Evolutionary conservation across 2,113 vertebrate species (phyloP), one percentile per base, ranked within the genome.

Genomic region (Noturus placidus): DNA sequence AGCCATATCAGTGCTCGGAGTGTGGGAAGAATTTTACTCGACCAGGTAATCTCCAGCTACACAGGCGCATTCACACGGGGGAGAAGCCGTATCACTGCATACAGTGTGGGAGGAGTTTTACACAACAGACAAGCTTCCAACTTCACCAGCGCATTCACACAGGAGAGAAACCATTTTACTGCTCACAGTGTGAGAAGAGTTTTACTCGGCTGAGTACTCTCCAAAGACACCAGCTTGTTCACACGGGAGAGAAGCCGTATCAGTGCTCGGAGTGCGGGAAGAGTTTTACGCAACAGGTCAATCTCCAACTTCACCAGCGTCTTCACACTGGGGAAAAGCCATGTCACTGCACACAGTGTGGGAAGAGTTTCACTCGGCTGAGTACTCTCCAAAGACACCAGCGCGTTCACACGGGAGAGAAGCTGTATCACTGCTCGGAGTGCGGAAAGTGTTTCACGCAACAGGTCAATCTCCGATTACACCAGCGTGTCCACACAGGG

Each of bases 341-440:
- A 0, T 79, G 76, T 2, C 76, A 79, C 76, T 79, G 76, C 50
- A 54, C 50, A 10, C 76, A 79, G 76, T 79, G 76, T 0, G 76
- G 76, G 76, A 79, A 79, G 76, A 79, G 76, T 54, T 79, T 79
- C 4, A 79, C 76, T 9, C 76, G 76, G 27, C 50, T 79, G 14
- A 79, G 76, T 19, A 79, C 76, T 22, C 76, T 79, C 27, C 76
- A 79, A 4, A n/a, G 76, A 79, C 76, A 79, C 76, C 76, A 79
- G 7, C 76, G 69, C 0, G 61, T 65, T 59, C 79, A 81, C 33
- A 82, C 86, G 13, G 86, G 74, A 13, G 86, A 87, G 79, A 87
- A 72, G 79, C 86, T 33, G 11, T 87, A 35, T 81, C 86, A 87
- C n/a, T 87, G 86, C 86, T 38, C 86, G 13, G n/a, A 57, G 77